A percentile compares a stretch with the other conserved stretches of the same genome.
phyloP scores from a whole-genome alignment of 1,140 invertebrate genomes.

The Cherax destructor region DNA sequence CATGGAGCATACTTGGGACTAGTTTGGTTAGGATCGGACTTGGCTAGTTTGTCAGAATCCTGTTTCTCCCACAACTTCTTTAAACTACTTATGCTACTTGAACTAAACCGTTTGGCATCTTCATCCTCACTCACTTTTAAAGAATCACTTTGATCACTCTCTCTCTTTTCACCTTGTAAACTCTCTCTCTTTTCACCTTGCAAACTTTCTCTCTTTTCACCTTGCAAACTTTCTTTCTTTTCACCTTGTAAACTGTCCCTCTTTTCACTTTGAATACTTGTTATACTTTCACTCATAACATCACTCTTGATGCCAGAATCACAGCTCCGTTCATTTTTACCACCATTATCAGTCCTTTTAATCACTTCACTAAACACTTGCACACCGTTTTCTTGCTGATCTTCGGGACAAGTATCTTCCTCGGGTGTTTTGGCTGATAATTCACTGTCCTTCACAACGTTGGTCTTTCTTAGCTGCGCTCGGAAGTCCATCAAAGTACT shows the following conservation, averaged over 20 bases:
- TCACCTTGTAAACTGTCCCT: slow-evolving; percentile 62
- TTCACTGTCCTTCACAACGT: slow-evolving; percentile 73
- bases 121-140: slow-evolving; percentile 79
- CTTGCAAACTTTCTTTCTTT: slow-evolving; percentile 44
- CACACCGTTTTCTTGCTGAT: slow-evolving; percentile 66
- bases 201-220: slow-evolving; percentile 75
- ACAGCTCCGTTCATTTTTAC: slow-evolving; percentile 65
- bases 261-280: slow-evolving; percentile 58
- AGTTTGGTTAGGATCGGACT: slow-evolving; percentile 78
- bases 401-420: slow-evolving; percentile 73
- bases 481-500: slow-evolving; percentile 83
- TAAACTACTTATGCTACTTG: slow-evolving; percentile 93
- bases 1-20: slow-evolving; percentile 93
- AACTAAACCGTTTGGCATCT: slow-evolving; percentile 92
- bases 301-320: slow-evolving; percentile 42
- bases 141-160: slow-evolving; percentile 75
- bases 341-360: slow-evolving; percentile 73
- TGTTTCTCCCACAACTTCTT: slow-evolving; percentile 91
- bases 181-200: slow-evolving; percentile 64
- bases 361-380: slow-evolving; percentile 77
- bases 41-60: slow-evolving; percentile 68
- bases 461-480: slow-evolving; percentile 88
- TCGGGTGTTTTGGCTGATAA: slow-evolving; percentile 17
- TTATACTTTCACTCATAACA: slow-evolving; percentile 68
- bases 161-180: slow-evolving; percentile 73